Conservation (phyloP, 2,888 invertebrate genomes). For the Bellardia pandia region DNA sequence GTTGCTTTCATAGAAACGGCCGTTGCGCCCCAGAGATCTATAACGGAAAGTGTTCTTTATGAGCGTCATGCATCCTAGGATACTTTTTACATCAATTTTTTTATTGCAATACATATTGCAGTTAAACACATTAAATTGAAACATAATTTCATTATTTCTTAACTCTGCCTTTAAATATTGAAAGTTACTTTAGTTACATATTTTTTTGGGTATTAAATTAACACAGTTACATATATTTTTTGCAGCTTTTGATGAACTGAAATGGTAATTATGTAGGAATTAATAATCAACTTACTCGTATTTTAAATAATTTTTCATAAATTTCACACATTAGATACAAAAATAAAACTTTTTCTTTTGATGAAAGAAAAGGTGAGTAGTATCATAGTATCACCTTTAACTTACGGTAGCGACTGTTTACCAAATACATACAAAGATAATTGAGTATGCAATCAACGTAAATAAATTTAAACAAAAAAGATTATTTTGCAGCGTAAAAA, state of each 20-base stretch:
- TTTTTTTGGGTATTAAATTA: neutral
- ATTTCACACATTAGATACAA: neutral
- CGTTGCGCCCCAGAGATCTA: too few species aligned
- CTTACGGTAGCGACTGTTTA: neutral
- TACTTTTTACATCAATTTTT: too few species aligned
- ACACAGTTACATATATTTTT: neutral
- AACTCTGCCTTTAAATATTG: too few species aligned
- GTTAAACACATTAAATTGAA: too few species aligned
- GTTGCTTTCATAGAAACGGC: too few species aligned
- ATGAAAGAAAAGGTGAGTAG: neutral
- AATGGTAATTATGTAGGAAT: neutral
- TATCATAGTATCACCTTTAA: too few species aligned
- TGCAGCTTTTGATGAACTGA: neutral
- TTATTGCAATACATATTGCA: too few species aligned
- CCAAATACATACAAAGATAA: constrained; percentile 23
- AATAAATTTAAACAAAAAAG: constrained; percentile 58
- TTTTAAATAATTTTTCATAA: constrained; percentile 26
- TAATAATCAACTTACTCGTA: neutral
- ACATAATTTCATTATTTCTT: too few species aligned
- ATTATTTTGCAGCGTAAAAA: constrained; percentile 37
- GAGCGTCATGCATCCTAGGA: too few species aligned
- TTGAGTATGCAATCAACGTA: constrained; percentile 63
- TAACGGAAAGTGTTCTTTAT: too few species aligned
- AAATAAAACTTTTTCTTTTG: constrained; percentile 13
- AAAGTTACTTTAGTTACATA: too few species aligned